phyloP scores from a whole-genome alignment of 2,888 invertebrate species.

The Byasa hedistus region DNA sequence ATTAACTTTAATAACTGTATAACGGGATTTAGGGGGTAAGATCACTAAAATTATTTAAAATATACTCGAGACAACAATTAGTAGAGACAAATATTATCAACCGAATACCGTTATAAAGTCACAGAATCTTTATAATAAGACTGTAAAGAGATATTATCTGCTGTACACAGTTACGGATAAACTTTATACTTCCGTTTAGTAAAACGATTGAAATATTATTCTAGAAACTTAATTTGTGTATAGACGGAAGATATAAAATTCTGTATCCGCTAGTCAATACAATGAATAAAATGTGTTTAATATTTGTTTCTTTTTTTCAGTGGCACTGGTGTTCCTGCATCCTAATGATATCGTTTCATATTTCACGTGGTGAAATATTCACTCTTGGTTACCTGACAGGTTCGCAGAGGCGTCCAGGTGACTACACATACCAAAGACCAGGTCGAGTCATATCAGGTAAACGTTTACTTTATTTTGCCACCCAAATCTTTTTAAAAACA shows the following conservation, averaged over 20 bases:
- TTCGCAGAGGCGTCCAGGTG: slow-evolving; percentile 87
- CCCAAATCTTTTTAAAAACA: neutral
- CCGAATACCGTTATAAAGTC: too few species aligned
- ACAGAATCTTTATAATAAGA: too few species aligned
- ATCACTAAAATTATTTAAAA: too few species aligned
- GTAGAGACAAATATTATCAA: too few species aligned
- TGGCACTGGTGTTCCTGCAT: slow-evolving; percentile 60
- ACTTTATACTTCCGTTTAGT: neutral
- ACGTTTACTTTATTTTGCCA: slow-evolving; percentile 21
- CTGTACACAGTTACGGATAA: neutral
- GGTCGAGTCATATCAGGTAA: slow-evolving; percentile 81
- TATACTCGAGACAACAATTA: too few species aligned
- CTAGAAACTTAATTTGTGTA: neutral
- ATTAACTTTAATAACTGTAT: too few species aligned
- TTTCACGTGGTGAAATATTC: slow-evolving; percentile 78
- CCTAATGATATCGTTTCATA: slow-evolving; percentile 45
- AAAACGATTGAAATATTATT: neutral
- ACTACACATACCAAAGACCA: slow-evolving; percentile 89
- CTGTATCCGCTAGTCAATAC: too few species aligned
- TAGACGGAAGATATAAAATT: neutral
- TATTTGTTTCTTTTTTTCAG: slow-evolving; percentile 47
- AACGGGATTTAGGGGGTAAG: too few species aligned
- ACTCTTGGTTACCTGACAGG: slow-evolving; percentile 92
- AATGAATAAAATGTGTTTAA: too few species aligned
- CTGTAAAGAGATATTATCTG: neutral